phyloP scores from a whole-genome alignment of 92 coral and sea anemone genomes.

The Phenganax marumi region DNA sequence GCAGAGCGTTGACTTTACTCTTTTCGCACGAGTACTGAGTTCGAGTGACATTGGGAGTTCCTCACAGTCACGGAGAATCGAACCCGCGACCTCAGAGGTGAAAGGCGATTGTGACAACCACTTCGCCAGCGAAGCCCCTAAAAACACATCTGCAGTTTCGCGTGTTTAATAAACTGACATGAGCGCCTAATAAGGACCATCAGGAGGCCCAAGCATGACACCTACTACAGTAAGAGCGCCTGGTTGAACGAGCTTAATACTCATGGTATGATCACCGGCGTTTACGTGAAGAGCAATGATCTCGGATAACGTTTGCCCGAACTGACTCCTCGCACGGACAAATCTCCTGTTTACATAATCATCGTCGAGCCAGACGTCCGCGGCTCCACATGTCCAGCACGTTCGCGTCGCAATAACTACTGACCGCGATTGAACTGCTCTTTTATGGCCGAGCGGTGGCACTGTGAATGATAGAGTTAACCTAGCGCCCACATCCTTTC shows the following conservation, averaged over 20 bases:
- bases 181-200: constrained; percentile 30
- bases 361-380: constrained; percentile 57
- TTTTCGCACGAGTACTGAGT: too few species aligned
- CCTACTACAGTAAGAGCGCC: constrained; percentile 51
- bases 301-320: constrained; percentile 38
- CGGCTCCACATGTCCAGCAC: constrained; percentile 39
- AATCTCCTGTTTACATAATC: constrained; percentile 37
- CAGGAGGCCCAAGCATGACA: constrained; percentile 59
- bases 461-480: constrained; percentile 59
- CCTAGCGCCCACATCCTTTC: constrained; percentile 41
- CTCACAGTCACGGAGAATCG: too few species aligned
- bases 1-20: too few species aligned
- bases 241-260: constrained; percentile 35
- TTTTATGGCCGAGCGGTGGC: constrained; percentile 37
- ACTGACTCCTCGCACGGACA: constrained; percentile 25
- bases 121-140: too few species aligned
- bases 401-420: constrained; percentile 56
- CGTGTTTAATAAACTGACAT: too few species aligned
- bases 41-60: too few species aligned
- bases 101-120: too few species aligned
- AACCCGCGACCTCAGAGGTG: too few species aligned
- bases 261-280: constrained; percentile 56
- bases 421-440: constrained; percentile 15
- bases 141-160: too few species aligned
- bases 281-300: constrained; percentile 38